Evolutionary conservation across 2,113 vertebrate species (phyloP), one percentile per base, ranked within the genome.

Genomic region (Hippocampus zosterae): DNA sequence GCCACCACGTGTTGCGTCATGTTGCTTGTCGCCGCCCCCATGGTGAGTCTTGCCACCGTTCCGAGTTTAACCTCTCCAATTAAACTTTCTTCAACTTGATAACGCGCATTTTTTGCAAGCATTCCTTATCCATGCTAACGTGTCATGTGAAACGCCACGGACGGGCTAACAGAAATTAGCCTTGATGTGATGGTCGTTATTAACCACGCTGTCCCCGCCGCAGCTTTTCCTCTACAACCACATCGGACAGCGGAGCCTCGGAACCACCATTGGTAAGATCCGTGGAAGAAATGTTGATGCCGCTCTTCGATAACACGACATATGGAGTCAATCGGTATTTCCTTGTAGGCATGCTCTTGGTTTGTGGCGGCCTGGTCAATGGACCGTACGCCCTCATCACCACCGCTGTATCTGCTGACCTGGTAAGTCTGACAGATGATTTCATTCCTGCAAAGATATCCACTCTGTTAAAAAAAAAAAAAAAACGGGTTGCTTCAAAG

Each of bases 311-410:
- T 7, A 2, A 29, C 12, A 12, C 21, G 5, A 18, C 3, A 5
- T 2, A 29, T 5, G 13, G 19, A 33, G 27, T 18, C 2, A 12
- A 25, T 15, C 16, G 25, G 0, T 62, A 3, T 69, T 57, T 41
- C 59, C 1, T 3, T 69, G n/a, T n/a, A 99, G 97, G 84, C 0
- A 96, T 98, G 96, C 89, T 99, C 75, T 86, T 98, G 11, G 0
- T 96, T 73, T 99, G 96, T 2, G 96, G 97, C 0, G 92, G 87
- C 11, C 91, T 99, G 71, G 97, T 99, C 13, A 99, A 99, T 0
- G 97, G 97, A 5, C 97, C 97, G 0, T 98, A 99, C 0, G 93
- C 96, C 0, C 96, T 99, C 77, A 99, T 99, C 88, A 98, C 97
- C 0, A 98, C 97, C 0, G 97, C 96, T 0, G 97, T 99, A 1